Conservation (phyloP, 2,888 invertebrate genomes). For the Rhamnusium bicolor region DNA sequence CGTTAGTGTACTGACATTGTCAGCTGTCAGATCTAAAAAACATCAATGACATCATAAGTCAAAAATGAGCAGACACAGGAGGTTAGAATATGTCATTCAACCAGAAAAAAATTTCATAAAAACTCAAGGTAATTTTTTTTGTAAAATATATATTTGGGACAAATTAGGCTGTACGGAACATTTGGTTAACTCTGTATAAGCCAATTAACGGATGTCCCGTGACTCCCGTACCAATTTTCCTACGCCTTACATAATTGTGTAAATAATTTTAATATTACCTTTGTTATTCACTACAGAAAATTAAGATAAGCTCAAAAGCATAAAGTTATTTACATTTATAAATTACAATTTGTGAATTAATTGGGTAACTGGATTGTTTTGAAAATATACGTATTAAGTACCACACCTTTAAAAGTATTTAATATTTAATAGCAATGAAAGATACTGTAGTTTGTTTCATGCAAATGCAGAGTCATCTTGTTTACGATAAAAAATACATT, state of each 20-base stretch:
- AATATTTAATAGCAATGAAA: background rate
- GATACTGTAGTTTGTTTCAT: background rate
- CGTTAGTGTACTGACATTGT: no score
- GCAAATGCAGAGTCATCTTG: background rate
- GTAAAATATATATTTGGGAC: no score
- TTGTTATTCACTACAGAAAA: background rate
- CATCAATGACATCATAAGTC: no score
- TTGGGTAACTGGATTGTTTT: background rate
- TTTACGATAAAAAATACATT: conserved; percentile 1
- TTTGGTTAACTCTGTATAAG: no score
- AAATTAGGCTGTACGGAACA: no score
- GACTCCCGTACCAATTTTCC: background rate
- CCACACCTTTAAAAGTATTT: no score
- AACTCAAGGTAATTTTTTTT: no score
- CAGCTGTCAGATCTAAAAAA: no score
- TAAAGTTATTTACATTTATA: background rate
- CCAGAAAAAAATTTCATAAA: no score
- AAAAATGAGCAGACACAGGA: no score
- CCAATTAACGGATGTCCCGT: no score
- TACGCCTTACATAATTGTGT: background rate
- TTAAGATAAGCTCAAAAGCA: background rate
- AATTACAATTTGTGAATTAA: background rate
- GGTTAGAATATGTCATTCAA: no score
- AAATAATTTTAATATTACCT: background rate
- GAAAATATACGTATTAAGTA: background rate